These are phyloP conservation scores for Poecilia velifera DNA, from an alignment of 2,797 vertebrate genomes.

Conservation along the genomic window DNA sequence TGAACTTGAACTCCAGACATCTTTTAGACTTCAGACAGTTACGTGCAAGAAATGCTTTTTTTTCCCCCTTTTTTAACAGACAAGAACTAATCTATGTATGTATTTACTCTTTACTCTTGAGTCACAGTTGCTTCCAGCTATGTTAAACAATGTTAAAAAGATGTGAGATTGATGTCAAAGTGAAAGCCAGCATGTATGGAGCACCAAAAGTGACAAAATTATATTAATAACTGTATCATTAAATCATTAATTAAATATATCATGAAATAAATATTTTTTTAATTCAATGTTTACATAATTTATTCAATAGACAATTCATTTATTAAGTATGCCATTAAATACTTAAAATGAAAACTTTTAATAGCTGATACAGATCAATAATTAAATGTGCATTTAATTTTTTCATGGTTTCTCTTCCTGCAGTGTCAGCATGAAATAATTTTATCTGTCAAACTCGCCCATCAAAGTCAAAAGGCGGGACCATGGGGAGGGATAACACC, in stretches of 20 bases:
- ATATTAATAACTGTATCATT: neutral
- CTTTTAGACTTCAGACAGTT: slow-evolving; percentile 29
- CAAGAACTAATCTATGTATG: slow-evolving; percentile 37
- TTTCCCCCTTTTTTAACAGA: slow-evolving; percentile 23
- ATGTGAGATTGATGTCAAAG: neutral
- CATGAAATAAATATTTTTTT: neutral
- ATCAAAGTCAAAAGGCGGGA: no score
- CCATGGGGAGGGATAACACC: no score
- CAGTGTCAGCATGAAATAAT: no score
- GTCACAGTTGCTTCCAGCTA: slow-evolving; percentile 40
- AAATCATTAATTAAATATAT: neutral
- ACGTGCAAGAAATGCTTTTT: slow-evolving; percentile 6
- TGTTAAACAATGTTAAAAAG: slow-evolving; percentile 28
- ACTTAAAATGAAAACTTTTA: neutral
- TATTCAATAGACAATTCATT: neutral
- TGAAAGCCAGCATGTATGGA: neutral
- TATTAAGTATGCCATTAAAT: neutral
- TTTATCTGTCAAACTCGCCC: no score
- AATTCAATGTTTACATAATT: neutral
- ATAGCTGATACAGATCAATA: neutral
- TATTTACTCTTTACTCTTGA: slow-evolving; percentile 22
- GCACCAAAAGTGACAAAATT: neutral
- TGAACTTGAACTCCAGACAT: slow-evolving; percentile 6
- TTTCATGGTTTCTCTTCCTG: neutral
- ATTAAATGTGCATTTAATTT: neutral